A percentile compares a stretch with the other conserved stretches of the same genome.
These are phyloP conservation scores for Eustalomyia histrio DNA, from an alignment of 2,888 invertebrate species.

Conservation along the genomic window DNA sequence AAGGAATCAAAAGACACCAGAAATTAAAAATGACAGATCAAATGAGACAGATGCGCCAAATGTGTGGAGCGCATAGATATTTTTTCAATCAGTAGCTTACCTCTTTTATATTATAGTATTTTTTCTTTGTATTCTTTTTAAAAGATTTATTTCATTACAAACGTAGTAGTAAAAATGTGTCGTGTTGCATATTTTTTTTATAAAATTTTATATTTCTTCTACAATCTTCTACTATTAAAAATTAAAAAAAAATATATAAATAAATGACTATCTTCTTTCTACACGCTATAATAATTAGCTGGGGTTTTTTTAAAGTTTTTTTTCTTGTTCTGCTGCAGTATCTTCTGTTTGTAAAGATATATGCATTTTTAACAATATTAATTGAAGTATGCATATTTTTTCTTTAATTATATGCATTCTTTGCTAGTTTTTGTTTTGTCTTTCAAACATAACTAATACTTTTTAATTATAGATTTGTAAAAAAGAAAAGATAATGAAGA, in stretches of 20 bases:
- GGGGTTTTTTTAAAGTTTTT: not conserved
- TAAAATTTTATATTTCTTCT: not conserved
- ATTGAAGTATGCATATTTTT: not conserved
- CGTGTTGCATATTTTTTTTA: slow-evolving; percentile 16
- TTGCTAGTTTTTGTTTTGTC: not conserved
- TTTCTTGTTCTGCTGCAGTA: not conserved
- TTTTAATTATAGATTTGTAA: not conserved
- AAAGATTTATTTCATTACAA: slow-evolving; percentile 25
- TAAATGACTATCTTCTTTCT: slow-evolving; percentile 20
- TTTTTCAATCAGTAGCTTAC: too few species aligned
- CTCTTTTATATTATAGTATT: too few species aligned
- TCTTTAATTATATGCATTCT: not conserved
- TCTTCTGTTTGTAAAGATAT: not conserved
- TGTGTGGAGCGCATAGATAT: too few species aligned
- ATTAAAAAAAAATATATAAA: not conserved
- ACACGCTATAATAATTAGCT: slow-evolving; percentile 44
- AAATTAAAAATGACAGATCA: too few species aligned
- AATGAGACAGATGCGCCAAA: too few species aligned
- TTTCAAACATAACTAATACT: not conserved
- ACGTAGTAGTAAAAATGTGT: slow-evolving; percentile 12
- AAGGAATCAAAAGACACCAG: too few species aligned
- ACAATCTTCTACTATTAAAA: not conserved
- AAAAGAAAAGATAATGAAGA: not conserved
- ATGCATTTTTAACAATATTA: slow-evolving; percentile 1
- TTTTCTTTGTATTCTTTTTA: slow-evolving; percentile 2